Evolutionary conservation across 2,888 invertebrate genomes (phyloP).

Genomic region (Sturmia bella): DNA sequence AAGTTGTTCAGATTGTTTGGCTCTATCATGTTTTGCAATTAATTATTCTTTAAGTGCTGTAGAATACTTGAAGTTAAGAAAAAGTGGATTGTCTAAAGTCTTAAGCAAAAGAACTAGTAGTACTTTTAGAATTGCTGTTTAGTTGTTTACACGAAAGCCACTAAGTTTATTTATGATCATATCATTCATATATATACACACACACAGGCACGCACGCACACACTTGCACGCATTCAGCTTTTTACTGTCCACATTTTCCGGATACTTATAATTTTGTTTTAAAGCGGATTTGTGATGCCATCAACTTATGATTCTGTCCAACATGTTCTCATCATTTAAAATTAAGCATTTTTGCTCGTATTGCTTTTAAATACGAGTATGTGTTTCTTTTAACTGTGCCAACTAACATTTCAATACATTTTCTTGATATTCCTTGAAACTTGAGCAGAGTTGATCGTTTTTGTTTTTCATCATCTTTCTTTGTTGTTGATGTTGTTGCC

Average conservation of each 20-base stretch:
- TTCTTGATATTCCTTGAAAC: constrained; percentile 35
- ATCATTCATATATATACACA: constrained; percentile 13
- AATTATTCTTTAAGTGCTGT: constrained; percentile 14
- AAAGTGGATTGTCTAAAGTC: constrained; percentile 19
- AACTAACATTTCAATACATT: constrained; percentile 57
- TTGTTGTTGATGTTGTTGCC: constrained; percentile 17
- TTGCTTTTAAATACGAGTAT: constrained; percentile 36
- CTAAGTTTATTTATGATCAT: constrained; percentile 11
- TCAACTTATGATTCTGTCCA: constrained; percentile 50
- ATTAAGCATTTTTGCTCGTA: constrained; percentile 34
- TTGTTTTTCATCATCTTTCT: constrained; percentile 36
- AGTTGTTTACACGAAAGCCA: constrained; percentile 32
- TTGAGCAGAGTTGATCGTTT: constrained; percentile 26
- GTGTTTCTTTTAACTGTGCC: constrained; percentile 61
- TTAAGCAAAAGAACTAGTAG: constrained; percentile 20
- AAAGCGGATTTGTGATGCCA: constrained; percentile 64
- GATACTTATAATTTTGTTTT: constrained; percentile 64
- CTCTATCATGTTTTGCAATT: constrained; percentile 43
- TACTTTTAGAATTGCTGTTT: constrained; percentile 35
- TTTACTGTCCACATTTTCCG: constrained; percentile 57
- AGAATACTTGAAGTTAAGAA: constrained; percentile 12
- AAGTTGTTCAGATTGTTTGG: constrained; percentile 49
- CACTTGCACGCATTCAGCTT: too few species aligned
- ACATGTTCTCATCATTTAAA: constrained; percentile 64
- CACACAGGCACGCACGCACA: too few species aligned